Conservation (phyloP, 1,140 invertebrate species). For the Drosophila nasuta region DNA sequence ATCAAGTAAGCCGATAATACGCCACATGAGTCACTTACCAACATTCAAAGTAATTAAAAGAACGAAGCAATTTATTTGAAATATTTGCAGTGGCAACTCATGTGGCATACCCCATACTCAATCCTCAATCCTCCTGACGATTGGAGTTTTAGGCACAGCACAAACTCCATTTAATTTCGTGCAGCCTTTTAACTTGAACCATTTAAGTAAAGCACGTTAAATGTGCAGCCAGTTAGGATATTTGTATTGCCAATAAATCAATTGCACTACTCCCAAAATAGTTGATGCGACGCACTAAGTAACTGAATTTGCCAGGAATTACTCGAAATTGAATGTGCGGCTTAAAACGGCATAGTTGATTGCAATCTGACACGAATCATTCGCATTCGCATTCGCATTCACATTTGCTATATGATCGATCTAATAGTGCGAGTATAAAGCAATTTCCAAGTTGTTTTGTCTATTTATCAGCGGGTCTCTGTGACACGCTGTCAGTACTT, state of each 20-base stretch:
- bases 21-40: too few species aligned
- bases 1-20: background rate
- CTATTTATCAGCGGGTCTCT: slow-evolving; percentile 21
- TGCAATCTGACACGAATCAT: slow-evolving; percentile 18
- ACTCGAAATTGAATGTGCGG: background rate
- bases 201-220: too few species aligned
- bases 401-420: slow-evolving; percentile 7
- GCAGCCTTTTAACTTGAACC: too few species aligned
- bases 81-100: too few species aligned
- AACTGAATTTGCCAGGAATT: background rate
- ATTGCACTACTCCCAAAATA: background rate
- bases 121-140: too few species aligned
- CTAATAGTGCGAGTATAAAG: slow-evolving; percentile 13
- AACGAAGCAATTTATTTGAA: too few species aligned
- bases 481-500: slow-evolving; percentile 25
- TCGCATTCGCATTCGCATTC: slow-evolving; percentile 17
- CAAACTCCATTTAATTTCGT: too few species aligned
- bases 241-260: background rate
- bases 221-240: too few species aligned
- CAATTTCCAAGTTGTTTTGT: slow-evolving; percentile 22
- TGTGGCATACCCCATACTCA: too few species aligned
- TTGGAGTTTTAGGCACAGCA: too few species aligned
- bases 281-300: background rate
- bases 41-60: too few species aligned
- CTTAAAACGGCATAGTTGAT: background rate